Base-by-base conservation (phyloP, 92 coral and sea anemone genomes). In the Paragorgia papillata region DNA sequence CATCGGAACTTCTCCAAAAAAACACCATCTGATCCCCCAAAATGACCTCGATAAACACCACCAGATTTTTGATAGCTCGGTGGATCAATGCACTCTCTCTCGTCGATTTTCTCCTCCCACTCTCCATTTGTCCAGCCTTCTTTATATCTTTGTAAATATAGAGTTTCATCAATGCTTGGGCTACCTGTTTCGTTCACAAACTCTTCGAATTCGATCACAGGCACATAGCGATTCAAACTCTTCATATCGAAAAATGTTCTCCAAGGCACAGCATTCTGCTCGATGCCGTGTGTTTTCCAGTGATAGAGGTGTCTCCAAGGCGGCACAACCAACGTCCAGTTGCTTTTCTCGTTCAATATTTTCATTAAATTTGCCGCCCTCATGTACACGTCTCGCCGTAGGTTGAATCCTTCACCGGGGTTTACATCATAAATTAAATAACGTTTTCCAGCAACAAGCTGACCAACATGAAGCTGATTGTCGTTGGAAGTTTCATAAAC, bases 81-180 rank as follows among this genome's bases (percentile, higher is more conserved):
- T 3, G 80, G 80, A 26, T 91, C 89, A 3, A 91, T 80, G 57
- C 99, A 95, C 18, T 90, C 92, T 39, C 99, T 80, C 43, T 91
- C 99, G 76, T 95, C 97, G 13, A 91, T 81, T 62, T 95, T 95
- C 61, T 95, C 99, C 65, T 95, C 99, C 97, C 97, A 95, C 0
- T 92, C 76, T 4, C 99, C 99, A 62, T 91, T 92, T 65, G 56
- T 87, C 99, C 99, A 95, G 8, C 99, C 99, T 55, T 95, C 99
- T 48, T 87, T 79, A 69, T 95, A 95, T 28, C 97, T 76, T 60
- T 95, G 99, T 71, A 95, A 80, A 78, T 95, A 91, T 7, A 91
- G 82, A 24, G 90, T 87, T 75, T 91, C 97, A 19, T 95, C 99
- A 27, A 95, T 89, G 25, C 84, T 87, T 35, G 91, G 71, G 35